These are phyloP conservation scores for Phalacrocorax pelagicus DNA, from an alignment of 2,113 vertebrate genomes.

Conservation along the genomic window DNA sequence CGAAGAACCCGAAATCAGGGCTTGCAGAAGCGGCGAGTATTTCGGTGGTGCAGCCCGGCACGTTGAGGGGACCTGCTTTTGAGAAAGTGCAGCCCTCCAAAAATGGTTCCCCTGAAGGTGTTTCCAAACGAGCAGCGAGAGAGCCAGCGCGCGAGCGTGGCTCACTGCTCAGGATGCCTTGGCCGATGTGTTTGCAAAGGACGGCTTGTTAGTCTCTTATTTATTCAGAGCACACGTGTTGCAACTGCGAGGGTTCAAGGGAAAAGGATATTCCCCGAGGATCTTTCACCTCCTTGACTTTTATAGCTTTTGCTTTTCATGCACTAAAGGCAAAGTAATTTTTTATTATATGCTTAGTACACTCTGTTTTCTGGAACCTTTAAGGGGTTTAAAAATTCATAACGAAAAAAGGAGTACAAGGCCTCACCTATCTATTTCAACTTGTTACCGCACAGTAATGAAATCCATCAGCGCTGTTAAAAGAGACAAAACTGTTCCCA, in stretches of 20 bases:
- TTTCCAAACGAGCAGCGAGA: background rate
- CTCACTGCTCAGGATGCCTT: background rate
- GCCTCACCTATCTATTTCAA: background rate
- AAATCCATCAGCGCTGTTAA: background rate
- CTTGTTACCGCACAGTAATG: background rate
- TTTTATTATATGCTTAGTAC: background rate
- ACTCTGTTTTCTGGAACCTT: background rate
- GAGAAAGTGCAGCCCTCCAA: background rate
- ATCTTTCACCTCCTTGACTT: conserved; percentile 8
- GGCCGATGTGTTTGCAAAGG: background rate
- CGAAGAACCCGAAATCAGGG: background rate
- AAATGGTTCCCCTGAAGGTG: background rate
- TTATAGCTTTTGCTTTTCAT: background rate
- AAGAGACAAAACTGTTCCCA: conserved; percentile 51
- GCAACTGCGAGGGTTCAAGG: background rate
- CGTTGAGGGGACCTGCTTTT: background rate
- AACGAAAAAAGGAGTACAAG: background rate
- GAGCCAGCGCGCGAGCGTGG: background rate
- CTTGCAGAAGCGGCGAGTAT: background rate
- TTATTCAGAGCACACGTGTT: background rate
- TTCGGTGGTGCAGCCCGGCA: background rate
- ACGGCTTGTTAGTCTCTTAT: background rate
- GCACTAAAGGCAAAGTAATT: background rate
- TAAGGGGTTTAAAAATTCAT: conserved; percentile 7
- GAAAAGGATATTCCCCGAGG: background rate